Base-by-base conservation (phyloP, 2,888 invertebrate genomes). In the Endotricha flammealis region DNA sequence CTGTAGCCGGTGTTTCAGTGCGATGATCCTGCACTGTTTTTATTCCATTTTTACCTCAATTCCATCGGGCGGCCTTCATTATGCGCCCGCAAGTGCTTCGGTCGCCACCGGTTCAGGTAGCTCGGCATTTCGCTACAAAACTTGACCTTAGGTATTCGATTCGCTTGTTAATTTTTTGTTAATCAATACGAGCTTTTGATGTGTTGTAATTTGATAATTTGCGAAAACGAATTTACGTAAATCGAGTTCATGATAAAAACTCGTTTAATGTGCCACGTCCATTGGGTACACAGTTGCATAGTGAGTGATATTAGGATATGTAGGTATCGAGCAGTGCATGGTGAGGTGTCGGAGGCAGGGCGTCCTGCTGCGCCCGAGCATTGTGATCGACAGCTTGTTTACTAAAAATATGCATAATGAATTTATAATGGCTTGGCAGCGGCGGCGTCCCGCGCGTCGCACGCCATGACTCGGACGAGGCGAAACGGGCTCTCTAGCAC, bases 391-490 rank as follows among this genome's bases (percentile, higher is more conserved):
- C 85, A 86, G 82, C 81, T 82, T 86, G 85, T 85, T 86, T 86
- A 86, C 86, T 79, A 81, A 86, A 86, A 85, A 82, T 85, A 83
- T 85, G 85, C 85, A 86, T 85, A 86, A 86, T 86, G 86, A 85
- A 86, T 86, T 74, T 86, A 85, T 83, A 85, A 85, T 85, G 66
- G 70, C 68, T 68, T 63, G 63, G 67, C 63, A 20, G 6, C 7
- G 6, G 20, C 20, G 20, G 20, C 6, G 66, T 55, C 60, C 64
- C 73, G 67, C 67, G 62, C 61, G 63, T 62, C 55, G 61, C 11
- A 6, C 57, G 20, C 55, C 63, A 62, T 48, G 50, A 47, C 46
- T 49, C 46, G 54, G 57, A 57, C 59, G 48, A 60, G 52, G 1
- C 25, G 32, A 32, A 20, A 43, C 46, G 49, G 42, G 53, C 54